Percentiles rank a stretch among this genome's conserved stretches.
phyloP scores from a whole-genome alignment of 1,140 invertebrate genomes.

The Zophobas morio region DNA sequence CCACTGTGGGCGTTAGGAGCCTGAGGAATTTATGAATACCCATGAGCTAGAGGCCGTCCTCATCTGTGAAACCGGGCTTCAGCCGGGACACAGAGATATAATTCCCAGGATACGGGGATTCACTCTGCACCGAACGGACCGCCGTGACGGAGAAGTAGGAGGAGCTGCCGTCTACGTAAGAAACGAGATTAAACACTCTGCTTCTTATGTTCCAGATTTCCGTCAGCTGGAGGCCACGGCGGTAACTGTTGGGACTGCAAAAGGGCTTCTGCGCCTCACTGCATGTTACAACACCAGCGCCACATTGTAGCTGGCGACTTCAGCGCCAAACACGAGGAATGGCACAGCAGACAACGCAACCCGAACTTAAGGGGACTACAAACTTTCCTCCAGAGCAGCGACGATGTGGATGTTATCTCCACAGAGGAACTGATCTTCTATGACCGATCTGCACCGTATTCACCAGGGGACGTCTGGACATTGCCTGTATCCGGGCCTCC shows the following conservation, averaged over 20 bases:
- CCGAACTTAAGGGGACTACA: background rate
- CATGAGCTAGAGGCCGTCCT: background rate
- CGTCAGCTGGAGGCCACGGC: background rate
- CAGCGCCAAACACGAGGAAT: background rate
- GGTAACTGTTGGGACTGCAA: background rate
- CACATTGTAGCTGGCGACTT: background rate
- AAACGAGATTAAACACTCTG: background rate
- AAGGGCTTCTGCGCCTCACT: background rate
- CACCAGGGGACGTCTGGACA: constrained; percentile 29
- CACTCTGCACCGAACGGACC: constrained; percentile 2
- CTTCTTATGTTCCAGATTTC: background rate
- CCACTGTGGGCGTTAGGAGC: background rate
- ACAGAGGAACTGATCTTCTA: background rate
- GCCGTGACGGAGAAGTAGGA: background rate
- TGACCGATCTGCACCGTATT: no score
- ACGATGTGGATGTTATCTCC: background rate
- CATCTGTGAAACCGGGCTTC: background rate
- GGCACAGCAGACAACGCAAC: constrained; percentile 1
- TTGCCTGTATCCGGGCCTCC: background rate
- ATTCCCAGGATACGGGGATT: background rate
- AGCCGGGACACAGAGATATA: background rate
- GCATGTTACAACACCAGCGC: background rate
- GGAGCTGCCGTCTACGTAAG: background rate
- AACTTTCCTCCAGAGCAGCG: background rate
- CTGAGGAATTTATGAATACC: background rate